A percentile compares a stretch with the other conserved stretches of the same genome.
Evolutionary conservation across 1,140 invertebrate genomes (phyloP).

Genomic region (Parapsyche elsis): DNA sequence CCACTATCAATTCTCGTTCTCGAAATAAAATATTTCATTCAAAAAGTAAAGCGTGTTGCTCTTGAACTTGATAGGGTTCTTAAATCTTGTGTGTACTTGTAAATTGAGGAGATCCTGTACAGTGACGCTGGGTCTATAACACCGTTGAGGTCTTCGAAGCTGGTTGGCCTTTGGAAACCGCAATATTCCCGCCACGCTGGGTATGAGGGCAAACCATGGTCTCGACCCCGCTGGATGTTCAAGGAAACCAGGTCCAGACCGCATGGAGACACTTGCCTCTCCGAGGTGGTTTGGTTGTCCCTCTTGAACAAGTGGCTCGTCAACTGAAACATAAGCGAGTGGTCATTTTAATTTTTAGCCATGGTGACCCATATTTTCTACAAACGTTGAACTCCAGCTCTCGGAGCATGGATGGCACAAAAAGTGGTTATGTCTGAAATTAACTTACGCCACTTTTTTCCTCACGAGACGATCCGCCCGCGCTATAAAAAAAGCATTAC

Average conservation of each 20-base stretch:
- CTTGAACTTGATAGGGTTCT: too few species aligned
- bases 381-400: background rate
- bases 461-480: too few species aligned
- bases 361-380: background rate
- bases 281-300: slow-evolving; percentile 54
- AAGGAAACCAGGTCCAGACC: slow-evolving; percentile 87
- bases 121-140: slow-evolving; percentile 73
- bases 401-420: background rate
- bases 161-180: slow-evolving; percentile 72
- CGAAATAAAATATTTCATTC: too few species aligned
- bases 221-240: slow-evolving; percentile 88
- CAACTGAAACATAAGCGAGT: slow-evolving; percentile 65
- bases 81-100: slow-evolving; percentile 64
- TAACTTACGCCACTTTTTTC: too few species aligned
- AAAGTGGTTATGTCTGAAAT: too few species aligned
- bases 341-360: background rate
- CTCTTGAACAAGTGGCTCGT: slow-evolving; percentile 81
- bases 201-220: slow-evolving; percentile 89
- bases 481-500: too few species aligned
- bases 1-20: too few species aligned
- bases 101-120: slow-evolving; percentile 73
- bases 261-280: slow-evolving; percentile 63
- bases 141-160: slow-evolving; percentile 79
- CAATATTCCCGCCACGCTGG: slow-evolving; percentile 80
- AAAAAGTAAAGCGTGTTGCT: too few species aligned